These are phyloP conservation scores for Allygus modestus DNA, from an alignment of 2,888 invertebrate genomes.

Conservation along the genomic window DNA sequence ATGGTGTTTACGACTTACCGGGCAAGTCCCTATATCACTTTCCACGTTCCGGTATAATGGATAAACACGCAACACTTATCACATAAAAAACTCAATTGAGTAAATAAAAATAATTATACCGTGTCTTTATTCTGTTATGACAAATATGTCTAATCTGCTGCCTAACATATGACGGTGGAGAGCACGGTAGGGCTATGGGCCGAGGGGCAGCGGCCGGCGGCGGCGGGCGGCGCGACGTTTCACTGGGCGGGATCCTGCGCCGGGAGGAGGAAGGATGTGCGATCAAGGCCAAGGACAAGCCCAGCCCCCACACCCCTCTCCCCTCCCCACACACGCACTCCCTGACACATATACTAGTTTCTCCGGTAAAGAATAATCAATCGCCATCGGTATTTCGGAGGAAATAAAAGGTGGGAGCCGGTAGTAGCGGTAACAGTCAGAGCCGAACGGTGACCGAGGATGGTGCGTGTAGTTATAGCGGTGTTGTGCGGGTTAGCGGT, in stretches of 20 bases:
- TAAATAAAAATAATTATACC: too few relatives aligned
- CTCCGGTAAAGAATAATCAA: conserved; percentile 64
- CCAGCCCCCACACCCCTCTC: conserved; percentile 52
- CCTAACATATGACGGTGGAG: too few relatives aligned
- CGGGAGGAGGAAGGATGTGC: conserved; percentile 49
- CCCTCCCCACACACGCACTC: conserved; percentile 40
- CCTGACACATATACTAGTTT: conserved; percentile 64
- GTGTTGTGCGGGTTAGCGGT: conserved; percentile 60
- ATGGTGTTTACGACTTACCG: too few relatives aligned
- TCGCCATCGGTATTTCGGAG: conserved; percentile 62
- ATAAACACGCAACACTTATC: too few relatives aligned
- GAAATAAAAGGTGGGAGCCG: conserved; percentile 59
- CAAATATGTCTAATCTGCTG: too few relatives aligned
- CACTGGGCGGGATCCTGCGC: conserved; percentile 28
- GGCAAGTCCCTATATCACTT: too few relatives aligned
- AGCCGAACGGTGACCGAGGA: conserved; percentile 11
- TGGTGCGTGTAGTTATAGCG: conserved; percentile 61
- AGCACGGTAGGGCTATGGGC: too few relatives aligned
- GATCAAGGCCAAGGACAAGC: conserved; percentile 56
- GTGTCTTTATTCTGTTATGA: too few relatives aligned
- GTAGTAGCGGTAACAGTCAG: conserved; percentile 53
- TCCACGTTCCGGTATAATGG: too few relatives aligned
- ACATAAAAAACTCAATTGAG: too few relatives aligned
- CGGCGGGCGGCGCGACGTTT: conserved; percentile 5
- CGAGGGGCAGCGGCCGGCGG: not conserved